Base-by-base conservation (phyloP, 2,113 vertebrate genomes). In the Takifugu bimaculatus region DNA sequence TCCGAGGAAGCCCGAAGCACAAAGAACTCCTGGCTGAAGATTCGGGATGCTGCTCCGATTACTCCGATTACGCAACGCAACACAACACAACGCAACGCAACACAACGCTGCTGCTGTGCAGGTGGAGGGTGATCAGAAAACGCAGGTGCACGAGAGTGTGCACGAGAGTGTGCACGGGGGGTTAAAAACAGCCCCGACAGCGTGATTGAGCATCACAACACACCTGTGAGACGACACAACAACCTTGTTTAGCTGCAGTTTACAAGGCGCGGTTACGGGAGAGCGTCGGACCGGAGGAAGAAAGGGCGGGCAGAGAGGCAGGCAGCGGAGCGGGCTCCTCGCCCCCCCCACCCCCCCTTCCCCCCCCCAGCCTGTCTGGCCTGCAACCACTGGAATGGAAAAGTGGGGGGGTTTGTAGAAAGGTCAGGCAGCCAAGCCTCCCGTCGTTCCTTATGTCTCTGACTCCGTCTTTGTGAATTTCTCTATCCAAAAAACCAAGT, bases 331-430 rank as follows among this genome's bases (percentile, higher is more conserved):
- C 73, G 57, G 62, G 69, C 42, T 12, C 5, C 15, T 13, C 6
- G 42, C 48, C 48, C 56, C 64, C 70, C 20, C 20, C 20, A n/a
- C 20, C 20, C 20, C 20, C 20, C 20, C 20, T 1, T 20, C 20
- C 20, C 20, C 20, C 84, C 81, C 74, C 70, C 73, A 83, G 88
- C 78, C 74, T 68, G 82, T 91, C 87, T 89, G 83, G 77, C 75
- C 84, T 69, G 81, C 65, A 62, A 83, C 89, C 80, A 87, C 80
- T 89, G 87, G 78, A 87, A 89, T 79, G 82, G 84, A 90, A 90
- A 89, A 88, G 82, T 72, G 78, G 69, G 65, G 78, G 81, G 86
- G 81, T 86, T 80, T 88, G 71, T 79, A 72, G 68, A 89, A 91
- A 91, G 89, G 90, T 91, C 89, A 90, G 71, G 75, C 82, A 80